Percentiles rank a stretch among this genome's conserved stretches.
phyloP scores from a whole-genome alignment of 2,888 invertebrate genomes.

The Parnassius smintheus region DNA sequence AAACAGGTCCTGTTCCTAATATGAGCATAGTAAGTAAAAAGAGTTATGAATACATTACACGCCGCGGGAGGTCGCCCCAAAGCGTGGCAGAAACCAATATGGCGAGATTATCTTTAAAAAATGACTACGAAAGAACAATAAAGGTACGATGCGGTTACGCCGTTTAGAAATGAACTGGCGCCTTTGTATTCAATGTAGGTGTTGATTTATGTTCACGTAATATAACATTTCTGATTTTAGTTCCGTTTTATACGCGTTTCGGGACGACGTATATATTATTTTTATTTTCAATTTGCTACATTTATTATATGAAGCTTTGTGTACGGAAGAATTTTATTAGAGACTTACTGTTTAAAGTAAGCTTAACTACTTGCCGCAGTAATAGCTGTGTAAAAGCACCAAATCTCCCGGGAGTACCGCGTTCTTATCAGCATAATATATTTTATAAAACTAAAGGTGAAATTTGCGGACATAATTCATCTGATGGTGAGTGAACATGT shows the following conservation, averaged over 20 bases:
- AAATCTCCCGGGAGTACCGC: no score
- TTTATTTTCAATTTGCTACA: neutral
- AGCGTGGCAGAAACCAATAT: slow-evolving; percentile 14
- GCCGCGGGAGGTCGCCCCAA: slow-evolving; percentile 10
- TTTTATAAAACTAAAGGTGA: no score
- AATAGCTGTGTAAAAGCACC: no score
- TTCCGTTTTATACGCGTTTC: neutral
- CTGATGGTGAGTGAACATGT: no score
- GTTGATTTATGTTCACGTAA: slow-evolving; percentile 11
- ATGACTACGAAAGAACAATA: slow-evolving; percentile 47
- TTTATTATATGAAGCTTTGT: neutral
- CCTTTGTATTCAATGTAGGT: slow-evolving; percentile 13
- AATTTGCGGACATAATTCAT: no score
- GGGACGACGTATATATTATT: neutral
- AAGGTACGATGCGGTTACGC: slow-evolving; percentile 36
- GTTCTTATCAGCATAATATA: no score
- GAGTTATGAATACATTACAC: neutral
- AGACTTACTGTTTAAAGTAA: no score
- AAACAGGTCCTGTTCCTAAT: slow-evolving; percentile 4
- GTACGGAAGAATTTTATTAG: no score
- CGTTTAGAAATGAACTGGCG: slow-evolving; percentile 27
- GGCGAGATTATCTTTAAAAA: slow-evolving; percentile 46
- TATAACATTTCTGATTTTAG: slow-evolving; percentile 2
- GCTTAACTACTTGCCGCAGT: no score
- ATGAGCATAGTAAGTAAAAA: slow-evolving; percentile 1